Evolutionary conservation across 2,888 invertebrate genomes (phyloP), one percentile per base, ranked within the genome.

Genomic region (Calliscelio sp.): DNA sequence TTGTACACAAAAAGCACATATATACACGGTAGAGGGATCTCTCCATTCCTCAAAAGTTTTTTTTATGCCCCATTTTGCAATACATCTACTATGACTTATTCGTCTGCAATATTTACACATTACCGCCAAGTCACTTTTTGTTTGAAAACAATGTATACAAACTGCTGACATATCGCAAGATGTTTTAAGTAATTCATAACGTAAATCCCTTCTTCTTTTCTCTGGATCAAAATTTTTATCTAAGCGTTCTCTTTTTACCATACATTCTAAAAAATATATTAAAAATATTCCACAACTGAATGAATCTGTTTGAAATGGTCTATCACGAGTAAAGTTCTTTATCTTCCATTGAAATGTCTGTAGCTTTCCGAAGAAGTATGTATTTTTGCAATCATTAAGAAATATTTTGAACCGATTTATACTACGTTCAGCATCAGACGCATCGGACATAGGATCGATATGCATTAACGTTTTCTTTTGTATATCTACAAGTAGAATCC

Each of bases 61-160:
- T n/a, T n/a, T n/a, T n/a, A n/a, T n/a, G n/a, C n/a, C n/a, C n/a
- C n/a, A n/a, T n/a, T n/a, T n/a, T n/a, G n/a, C n/a, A n/a, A n/a
- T n/a, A n/a, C n/a, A n/a, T n/a, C n/a, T n/a, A n/a, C n/a, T n/a
- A n/a, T n/a, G n/a, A n/a, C n/a, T n/a, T n/a, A n/a, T n/a, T 44
- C 70, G 18, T 25, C 71, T 35, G 32, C 70, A 71, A 32, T 59
- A 68, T 24, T 79, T 59, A n/a, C 71, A 59, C 1, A 18, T 14
- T 14, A 79, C 53, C 11, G 61, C 2, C 14, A 14, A 0, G n/a
- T 53, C 35, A 6, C 0, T 5, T 46, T 71, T 70, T 2, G 2
- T 5, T 6, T 5, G 8, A 7, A 46, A 49, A 25, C 77, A 68
- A 10, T 66, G 24, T 0, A 77, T 1, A 59, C 77, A 77, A 3